Evolutionary conservation across 2,113 vertebrate genomes (phyloP).

Genomic region (human (Homo sapiens)): DNA sequence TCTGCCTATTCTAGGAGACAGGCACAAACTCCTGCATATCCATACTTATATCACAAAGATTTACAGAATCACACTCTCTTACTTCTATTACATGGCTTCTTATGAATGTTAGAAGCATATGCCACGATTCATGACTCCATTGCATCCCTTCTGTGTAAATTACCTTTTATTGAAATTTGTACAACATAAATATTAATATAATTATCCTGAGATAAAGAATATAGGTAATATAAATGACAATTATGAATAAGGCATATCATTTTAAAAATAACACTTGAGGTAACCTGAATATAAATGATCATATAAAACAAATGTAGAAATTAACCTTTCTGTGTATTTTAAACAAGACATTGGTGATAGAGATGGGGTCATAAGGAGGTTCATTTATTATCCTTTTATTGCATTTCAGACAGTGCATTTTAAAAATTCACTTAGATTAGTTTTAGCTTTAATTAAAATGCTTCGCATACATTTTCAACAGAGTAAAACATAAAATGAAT

Average conservation of each 20-base stretch:
- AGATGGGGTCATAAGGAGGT: conserved; percentile 52
- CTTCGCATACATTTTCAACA: conserved; percentile 72
- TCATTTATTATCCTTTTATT: conserved; percentile 57
- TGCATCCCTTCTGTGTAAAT: not conserved
- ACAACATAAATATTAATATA: conserved; percentile 20
- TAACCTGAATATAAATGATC: conserved; percentile 37
- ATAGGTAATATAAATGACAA: not conserved
- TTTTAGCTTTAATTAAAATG: conserved; percentile 78
- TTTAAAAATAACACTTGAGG: not conserved
- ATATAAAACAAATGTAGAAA: conserved; percentile 56
- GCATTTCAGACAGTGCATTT: conserved; percentile 58
- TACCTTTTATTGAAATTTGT: conserved; percentile 6
- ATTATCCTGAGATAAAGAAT: not conserved
- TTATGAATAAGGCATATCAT: not conserved
- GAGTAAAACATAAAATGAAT: conserved; percentile 68
- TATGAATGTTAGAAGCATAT: not conserved
- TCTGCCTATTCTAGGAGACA: not conserved
- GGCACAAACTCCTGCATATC: rapidly evolving
- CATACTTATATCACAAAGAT: not conserved
- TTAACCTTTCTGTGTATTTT: conserved; percentile 63
- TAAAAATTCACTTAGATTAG: conserved; percentile 61
- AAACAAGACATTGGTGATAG: conserved; percentile 41
- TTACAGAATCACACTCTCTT: not conserved
- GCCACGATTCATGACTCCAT: not conserved
- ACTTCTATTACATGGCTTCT: not conserved